These are phyloP conservation scores for Dissostichus mawsoni DNA, from an alignment of 2,113 vertebrate genomes.

Conservation along the genomic window DNA sequence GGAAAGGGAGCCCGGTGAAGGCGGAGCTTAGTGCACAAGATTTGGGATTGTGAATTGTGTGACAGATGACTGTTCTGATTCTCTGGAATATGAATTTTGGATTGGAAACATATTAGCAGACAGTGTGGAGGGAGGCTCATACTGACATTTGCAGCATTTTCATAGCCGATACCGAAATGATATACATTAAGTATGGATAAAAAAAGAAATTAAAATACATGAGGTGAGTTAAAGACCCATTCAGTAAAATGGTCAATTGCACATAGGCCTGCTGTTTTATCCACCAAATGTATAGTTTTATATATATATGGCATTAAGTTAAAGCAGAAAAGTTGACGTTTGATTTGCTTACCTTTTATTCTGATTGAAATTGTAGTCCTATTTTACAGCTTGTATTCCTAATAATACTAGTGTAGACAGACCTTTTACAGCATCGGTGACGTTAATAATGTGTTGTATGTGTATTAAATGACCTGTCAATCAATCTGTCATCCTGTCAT, in stretches of 20 bases:
- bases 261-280: not conserved
- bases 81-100: not conserved
- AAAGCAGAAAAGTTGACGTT: not conserved
- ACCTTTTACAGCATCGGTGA: not conserved
- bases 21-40: conserved; percentile 16
- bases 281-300: not conserved
- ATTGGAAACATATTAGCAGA: conserved; percentile 3
- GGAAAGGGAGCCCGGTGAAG: conserved; percentile 14
- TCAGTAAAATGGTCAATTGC: not conserved
- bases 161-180: not conserved
- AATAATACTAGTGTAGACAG: not conserved
- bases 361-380: not conserved
- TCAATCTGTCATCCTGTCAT: conserved; percentile 13
- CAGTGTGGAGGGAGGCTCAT: not conserved
- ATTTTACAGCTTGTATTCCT: not conserved
- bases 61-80: not conserved
- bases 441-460: not conserved
- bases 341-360: not conserved
- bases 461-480: not conserved
- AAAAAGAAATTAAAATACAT: not conserved
- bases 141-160: conserved; percentile 1
- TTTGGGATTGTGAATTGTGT: conserved; percentile 16
- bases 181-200: not conserved
- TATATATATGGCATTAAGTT: not conserved
- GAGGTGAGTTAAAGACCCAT: not conserved